Evolutionary conservation across 2,888 invertebrate genomes (phyloP).

Genomic region (Sipha maydis): DNA sequence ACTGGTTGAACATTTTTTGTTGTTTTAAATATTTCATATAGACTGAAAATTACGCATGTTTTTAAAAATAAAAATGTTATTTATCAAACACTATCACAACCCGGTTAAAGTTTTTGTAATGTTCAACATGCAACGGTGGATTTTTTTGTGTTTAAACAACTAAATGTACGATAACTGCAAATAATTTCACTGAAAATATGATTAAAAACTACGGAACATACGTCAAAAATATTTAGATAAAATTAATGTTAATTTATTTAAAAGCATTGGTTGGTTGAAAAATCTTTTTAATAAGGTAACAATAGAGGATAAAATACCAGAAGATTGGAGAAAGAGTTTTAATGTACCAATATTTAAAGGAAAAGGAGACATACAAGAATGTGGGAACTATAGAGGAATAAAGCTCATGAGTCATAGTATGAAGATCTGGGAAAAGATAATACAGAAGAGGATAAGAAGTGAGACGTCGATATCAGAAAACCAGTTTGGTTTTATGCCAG

Average conservation of each 20-base stretch:
- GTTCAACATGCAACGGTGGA: background rate
- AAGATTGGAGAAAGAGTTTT: too few species aligned
- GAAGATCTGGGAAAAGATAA: too few species aligned
- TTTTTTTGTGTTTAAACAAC: background rate
- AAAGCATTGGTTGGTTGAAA: too few species aligned
- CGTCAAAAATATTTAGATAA: constrained; percentile 6
- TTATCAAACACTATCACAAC: background rate
- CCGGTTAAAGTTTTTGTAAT: background rate
- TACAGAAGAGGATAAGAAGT: too few species aligned
- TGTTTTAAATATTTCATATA: background rate
- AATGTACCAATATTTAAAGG: too few species aligned
- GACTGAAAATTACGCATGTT: constrained; percentile 8
- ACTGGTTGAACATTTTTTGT: constrained; percentile 1
- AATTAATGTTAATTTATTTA: constrained; percentile 22
- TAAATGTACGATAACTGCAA: background rate
- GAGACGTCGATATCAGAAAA: too few species aligned
- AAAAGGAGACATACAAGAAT: too few species aligned
- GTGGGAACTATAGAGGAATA: too few species aligned
- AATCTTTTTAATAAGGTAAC: too few species aligned
- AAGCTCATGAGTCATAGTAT: too few species aligned
- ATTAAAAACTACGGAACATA: constrained; percentile 1
- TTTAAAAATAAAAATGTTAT: constrained; percentile 14
- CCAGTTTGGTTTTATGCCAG: too few species aligned
- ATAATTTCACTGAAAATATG: constrained; percentile 8
- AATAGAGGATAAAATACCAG: too few species aligned